Evolutionary conservation across 2,888 invertebrate species (phyloP), one percentile per base, ranked within the genome.

Genomic region (Perithous albicinctus): DNA sequence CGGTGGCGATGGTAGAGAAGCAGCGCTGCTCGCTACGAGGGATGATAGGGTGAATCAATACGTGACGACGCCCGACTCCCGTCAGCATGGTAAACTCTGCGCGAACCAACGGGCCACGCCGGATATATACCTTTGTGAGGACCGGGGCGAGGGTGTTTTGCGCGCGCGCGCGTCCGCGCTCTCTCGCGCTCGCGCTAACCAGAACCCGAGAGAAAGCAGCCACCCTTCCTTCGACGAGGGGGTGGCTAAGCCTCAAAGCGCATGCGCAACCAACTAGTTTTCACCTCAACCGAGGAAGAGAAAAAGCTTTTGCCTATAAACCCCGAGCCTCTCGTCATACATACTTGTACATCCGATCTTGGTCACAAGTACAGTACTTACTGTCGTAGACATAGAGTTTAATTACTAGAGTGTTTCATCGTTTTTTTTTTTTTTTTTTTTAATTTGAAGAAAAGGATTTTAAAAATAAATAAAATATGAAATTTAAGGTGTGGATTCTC

Each of bases 21-120:
- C n/a, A n/a, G n/a, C n/a, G n/a, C n/a, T 48, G 59, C 64, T 48
- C 75, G 70, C 56, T 59, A 74, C 59, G 67, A 54, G 75, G 85
- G 85, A 86, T 81, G 86, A 86, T 86, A 85, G 84, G 85, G 86
- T 89, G 91, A 91, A 91, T 91, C 91, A 91, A 91, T 91, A 91
- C 90, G 93, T 84, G 86, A 84, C 85, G 82, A 86, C 86, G 80
- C 87, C 87, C 89, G 90, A 88, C 88, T 88, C 87, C 88, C 86
- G 84, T 85, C 84, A 86, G 84, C 86, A 86, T 93, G 86, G 86
- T 74, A 85, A 83, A 87, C 85, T 87, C 78, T 85, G 88, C 88
- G 88, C 90, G 84, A 83, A 73, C 84, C 85, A 87, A 86, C 93
- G 80, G 93, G 92, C 84, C 48, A 61, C 32, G 35, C 85, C 29